Conservation (phyloP, 1,140 invertebrate species). For the Luehdorfia chinensis region DNA sequence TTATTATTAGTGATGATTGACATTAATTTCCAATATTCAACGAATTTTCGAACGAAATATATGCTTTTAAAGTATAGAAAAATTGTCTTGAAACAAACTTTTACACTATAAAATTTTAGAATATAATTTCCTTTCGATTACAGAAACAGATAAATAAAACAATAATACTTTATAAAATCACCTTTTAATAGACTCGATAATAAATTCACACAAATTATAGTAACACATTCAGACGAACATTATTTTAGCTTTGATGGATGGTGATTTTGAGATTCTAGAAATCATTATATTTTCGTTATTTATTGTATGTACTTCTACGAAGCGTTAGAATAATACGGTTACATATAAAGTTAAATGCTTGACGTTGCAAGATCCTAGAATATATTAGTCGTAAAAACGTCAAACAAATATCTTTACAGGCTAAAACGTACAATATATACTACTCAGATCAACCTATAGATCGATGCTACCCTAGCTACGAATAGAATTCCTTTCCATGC, state of each 20-base stretch:
- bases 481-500: constrained; percentile 15
- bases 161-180: constrained; percentile 38
- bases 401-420: constrained; percentile 23
- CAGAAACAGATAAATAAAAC: constrained; percentile 18
- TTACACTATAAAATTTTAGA: no score
- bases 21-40: no score
- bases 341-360: constrained; percentile 8
- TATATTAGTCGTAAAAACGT: no score
- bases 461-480: constrained; percentile 31
- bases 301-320: constrained; percentile 42
- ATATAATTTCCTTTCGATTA: background rate
- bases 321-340: constrained; percentile 28
- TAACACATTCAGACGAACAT: constrained; percentile 25
- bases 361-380: no score
- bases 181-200: constrained; percentile 43
- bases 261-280: constrained; percentile 18
- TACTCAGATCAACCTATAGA: constrained; percentile 34
- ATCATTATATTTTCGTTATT: constrained; percentile 9
- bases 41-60: no score
- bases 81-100: no score
- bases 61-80: no score
- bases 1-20: no score
- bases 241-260: constrained; percentile 16
- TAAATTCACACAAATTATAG: constrained; percentile 40
- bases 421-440: constrained; percentile 23